A percentile compares a stretch with the other conserved stretches of the same genome.
Evolutionary conservation across 2,888 invertebrate genomes (phyloP).

Genomic region (Panzeria rudis): DNA sequence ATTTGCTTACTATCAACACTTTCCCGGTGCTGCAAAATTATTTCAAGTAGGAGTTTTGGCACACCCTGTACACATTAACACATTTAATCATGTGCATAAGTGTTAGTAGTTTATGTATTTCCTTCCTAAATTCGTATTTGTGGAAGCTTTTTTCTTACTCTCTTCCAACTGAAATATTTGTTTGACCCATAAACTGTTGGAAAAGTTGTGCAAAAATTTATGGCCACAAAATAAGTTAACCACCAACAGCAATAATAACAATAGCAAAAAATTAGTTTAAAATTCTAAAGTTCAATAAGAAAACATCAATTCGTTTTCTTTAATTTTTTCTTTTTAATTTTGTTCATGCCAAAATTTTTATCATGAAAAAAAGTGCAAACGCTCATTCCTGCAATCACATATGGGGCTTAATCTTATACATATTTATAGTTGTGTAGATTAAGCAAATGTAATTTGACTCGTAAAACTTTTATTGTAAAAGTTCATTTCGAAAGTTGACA

Average conservation of each 20-base stretch:
- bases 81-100: not conserved
- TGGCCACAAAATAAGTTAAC: conserved; percentile 32
- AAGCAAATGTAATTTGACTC: conserved; percentile 37
- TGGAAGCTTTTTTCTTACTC: not conserved
- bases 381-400: not conserved
- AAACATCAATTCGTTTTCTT: conserved; percentile 33
- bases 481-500: conserved; percentile 30
- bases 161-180: conserved; percentile 25
- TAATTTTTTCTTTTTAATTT: not conserved
- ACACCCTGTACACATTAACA: not conserved
- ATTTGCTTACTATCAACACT: no score
- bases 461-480: conserved; percentile 33
- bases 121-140: conserved; percentile 56
- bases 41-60: not conserved
- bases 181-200: conserved; percentile 59
- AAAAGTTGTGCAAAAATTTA: conserved; percentile 33
- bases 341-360: conserved; percentile 37
- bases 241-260: conserved; percentile 24
- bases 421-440: conserved; percentile 34
- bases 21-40: not conserved
- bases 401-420: conserved; percentile 10
- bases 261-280: conserved; percentile 10
- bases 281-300: conserved; percentile 43
- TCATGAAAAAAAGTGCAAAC: not conserved
- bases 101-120: conserved; percentile 41